phyloP scores from a whole-genome alignment of 2,797 vertebrate species.

The Cynodonichthys magdalenae region DNA sequence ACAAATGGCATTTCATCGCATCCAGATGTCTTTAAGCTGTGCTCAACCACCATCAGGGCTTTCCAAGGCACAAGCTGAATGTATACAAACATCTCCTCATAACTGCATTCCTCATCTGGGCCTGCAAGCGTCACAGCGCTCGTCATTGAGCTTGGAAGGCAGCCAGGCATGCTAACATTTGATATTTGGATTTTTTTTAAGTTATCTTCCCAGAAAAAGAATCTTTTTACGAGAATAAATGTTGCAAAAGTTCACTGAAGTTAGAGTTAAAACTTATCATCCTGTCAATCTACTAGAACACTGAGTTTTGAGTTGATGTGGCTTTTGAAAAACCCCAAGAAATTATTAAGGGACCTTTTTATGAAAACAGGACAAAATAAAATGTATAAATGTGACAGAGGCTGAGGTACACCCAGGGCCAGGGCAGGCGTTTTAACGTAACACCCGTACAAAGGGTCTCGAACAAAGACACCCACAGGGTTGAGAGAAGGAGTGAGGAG shows the following conservation, averaged over 20 bases:
- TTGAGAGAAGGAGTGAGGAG: constrained; percentile 53
- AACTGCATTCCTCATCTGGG: constrained; percentile 82
- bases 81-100: constrained; percentile 86
- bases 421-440: constrained; percentile 28
- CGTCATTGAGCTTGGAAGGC: constrained; percentile 48
- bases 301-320: neutral
- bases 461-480: constrained; percentile 61
- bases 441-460: constrained; percentile 45
- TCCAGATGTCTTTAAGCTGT: constrained; percentile 87
- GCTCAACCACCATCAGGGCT: constrained; percentile 75
- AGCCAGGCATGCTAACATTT: constrained; percentile 38
- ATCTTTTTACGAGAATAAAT: neutral
- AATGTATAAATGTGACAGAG: constrained; percentile 18
- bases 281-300: neutral
- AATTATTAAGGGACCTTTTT: neutral
- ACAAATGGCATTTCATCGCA: constrained; percentile 85
- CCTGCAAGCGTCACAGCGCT: constrained; percentile 69
- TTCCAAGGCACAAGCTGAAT: constrained; percentile 78
- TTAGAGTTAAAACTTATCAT: neutral
- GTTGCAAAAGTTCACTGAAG: constrained; percentile 4
- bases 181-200: constrained; percentile 38
- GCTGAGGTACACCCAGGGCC: constrained; percentile 26
- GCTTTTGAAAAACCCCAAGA: neutral
- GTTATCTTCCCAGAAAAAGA: constrained; percentile 7
- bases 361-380: neutral